These are phyloP conservation scores for Cyanoderma ruficeps DNA, from an alignment of 2,113 vertebrate genomes.

Conservation along the genomic window DNA sequence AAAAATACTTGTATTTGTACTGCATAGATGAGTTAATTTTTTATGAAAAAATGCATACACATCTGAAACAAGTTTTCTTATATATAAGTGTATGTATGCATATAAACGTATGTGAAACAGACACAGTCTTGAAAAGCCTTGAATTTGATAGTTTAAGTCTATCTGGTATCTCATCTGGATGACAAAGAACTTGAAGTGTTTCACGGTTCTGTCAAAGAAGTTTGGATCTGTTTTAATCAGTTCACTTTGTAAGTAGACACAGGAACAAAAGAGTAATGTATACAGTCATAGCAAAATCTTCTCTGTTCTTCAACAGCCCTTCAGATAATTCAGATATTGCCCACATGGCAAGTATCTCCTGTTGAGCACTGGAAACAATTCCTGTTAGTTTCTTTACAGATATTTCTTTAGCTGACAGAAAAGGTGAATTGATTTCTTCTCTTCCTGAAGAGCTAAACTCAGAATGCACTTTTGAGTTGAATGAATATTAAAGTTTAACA, in stretches of 20 bases:
- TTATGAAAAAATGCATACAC: neutral
- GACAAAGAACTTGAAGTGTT: neutral
- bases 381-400: neutral
- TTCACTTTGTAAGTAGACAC: neutral
- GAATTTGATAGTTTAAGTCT: neutral
- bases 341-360: neutral
- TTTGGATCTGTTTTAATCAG: neutral
- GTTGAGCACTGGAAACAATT: neutral
- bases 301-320: neutral
- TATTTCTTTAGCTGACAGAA: neutral
- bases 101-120: neutral
- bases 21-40: neutral
- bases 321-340: neutral
- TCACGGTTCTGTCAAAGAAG: neutral
- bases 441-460: neutral
- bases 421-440: neutral
- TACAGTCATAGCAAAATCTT: neutral
- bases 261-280: neutral
- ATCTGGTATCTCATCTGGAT: neutral
- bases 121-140: neutral
- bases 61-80: neutral
- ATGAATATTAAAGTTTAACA: neutral
- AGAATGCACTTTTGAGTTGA: neutral
- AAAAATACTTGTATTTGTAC: neutral
- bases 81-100: neutral